These are phyloP conservation scores for Nixonia krombeini DNA, from an alignment of 1,140 invertebrate genomes.

Conservation along the genomic window DNA sequence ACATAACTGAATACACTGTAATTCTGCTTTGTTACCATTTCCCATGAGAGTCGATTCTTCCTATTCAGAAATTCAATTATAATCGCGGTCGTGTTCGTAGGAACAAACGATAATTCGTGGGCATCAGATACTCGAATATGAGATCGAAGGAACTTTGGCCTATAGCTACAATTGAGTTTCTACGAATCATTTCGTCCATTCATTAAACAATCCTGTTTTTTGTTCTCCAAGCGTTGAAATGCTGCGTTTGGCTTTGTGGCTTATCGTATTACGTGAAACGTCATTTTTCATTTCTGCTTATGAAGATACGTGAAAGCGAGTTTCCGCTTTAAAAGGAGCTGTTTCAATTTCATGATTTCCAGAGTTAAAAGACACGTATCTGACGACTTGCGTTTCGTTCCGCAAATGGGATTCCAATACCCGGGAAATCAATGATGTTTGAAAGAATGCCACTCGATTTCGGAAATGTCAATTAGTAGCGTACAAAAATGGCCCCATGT, in stretches of 20 bases:
- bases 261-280: background rate
- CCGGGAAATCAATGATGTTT: background rate
- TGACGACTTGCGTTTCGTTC: slow-evolving; percentile 4
- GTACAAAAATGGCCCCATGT: slow-evolving; percentile 33
- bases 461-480: slow-evolving; percentile 35
- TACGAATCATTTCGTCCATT: slow-evolving; percentile 31
- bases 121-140: too few relatives aligned
- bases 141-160: slow-evolving; percentile 27
- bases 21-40: slow-evolving; percentile 9
- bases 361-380: slow-evolving; percentile 1
- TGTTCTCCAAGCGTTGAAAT: background rate
- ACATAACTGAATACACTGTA: slow-evolving; percentile 26
- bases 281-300: slow-evolving; percentile 15
- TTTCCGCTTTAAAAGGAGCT: background rate
- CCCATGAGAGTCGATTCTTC: slow-evolving; percentile 6
- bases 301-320: background rate
- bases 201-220: slow-evolving; percentile 31
- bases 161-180: slow-evolving; percentile 30
- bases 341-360: too few relatives aligned
- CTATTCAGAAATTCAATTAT: slow-evolving; percentile 47
- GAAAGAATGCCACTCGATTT: slow-evolving; percentile 24
- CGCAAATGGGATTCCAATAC: slow-evolving; percentile 10
- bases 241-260: too few relatives aligned
- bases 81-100: slow-evolving; percentile 16
- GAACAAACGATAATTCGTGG: too few relatives aligned